Percentiles rank a stretch among this genome's conserved stretches.
Conservation (phyloP, 2,888 invertebrate species). For the Therioaphis trifolii region DNA sequence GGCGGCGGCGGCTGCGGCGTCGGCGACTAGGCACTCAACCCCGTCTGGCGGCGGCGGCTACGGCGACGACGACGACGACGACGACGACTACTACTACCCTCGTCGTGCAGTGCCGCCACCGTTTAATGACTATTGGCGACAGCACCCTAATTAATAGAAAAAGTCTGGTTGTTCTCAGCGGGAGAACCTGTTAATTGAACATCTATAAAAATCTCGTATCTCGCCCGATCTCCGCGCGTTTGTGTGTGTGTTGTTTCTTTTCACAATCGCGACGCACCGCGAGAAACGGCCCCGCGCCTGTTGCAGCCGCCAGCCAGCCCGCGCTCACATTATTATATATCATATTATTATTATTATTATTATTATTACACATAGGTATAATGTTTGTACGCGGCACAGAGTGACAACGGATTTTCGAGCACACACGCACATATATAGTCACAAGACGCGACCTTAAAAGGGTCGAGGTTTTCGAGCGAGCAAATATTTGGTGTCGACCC, state of each 20-base stretch:
- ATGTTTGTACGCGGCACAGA: too few relatives aligned
- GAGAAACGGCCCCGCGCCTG: not conserved
- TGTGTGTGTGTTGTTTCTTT: not conserved
- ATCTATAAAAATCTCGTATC: constrained; percentile 58
- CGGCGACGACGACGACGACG: not conserved
- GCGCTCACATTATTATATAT: not conserved
- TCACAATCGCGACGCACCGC: not conserved
- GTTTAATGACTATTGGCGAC: constrained; percentile 62
- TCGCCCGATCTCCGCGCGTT: constrained; percentile 16
- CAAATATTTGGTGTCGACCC: constrained; percentile 61
- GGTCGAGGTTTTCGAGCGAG: constrained; percentile 46
- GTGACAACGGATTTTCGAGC: too few relatives aligned
- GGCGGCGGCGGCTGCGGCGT: constrained; percentile 2
- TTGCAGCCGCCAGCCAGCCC: not conserved
- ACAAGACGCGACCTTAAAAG: constrained; percentile 31
- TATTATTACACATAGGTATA: too few relatives aligned
- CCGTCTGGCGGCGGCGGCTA: constrained; percentile 22
- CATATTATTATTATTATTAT: too few relatives aligned
- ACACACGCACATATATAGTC: constrained; percentile 15
- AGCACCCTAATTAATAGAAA: constrained; percentile 62
- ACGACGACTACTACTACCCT: constrained; percentile 3
- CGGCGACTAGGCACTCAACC: constrained; percentile 49
- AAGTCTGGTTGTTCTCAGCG: constrained; percentile 60
- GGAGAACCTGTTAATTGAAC: constrained; percentile 59
- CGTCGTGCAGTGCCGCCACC: constrained; percentile 61